Conservation (phyloP, 2,888 invertebrate genomes). For the Calliphora vomitoria region DNA sequence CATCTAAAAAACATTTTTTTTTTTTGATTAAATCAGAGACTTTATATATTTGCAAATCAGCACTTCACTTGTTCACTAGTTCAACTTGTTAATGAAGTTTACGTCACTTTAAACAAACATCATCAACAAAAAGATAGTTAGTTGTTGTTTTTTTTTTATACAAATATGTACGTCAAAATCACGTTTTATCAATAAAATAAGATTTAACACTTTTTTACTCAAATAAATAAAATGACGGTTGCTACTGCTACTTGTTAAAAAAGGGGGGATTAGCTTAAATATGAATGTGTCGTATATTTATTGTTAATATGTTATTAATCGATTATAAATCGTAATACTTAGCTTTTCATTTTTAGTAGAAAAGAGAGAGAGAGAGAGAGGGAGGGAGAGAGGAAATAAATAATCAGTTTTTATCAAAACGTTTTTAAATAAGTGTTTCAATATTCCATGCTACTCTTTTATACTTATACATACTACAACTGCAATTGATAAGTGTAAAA, state of each 20-base stretch:
- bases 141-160: neutral
- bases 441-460: no score
- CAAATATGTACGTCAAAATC: constrained; percentile 29
- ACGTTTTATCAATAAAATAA: constrained; percentile 63
- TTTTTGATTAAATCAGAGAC: neutral
- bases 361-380: no score
- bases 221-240: neutral
- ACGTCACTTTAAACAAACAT: constrained; percentile 13
- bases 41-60: neutral
- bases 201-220: constrained; percentile 17
- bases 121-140: neutral
- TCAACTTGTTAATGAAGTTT: neutral
- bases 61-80: neutral
- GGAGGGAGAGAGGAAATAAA: no score
- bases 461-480: no score
- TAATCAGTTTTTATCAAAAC: no score
- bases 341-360: neutral
- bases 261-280: neutral
- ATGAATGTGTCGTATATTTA: neutral
- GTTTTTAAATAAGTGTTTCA: no score
- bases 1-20: neutral
- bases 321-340: neutral
- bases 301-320: neutral
- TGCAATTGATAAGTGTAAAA: no score
- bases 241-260: neutral